Base-by-base conservation (phyloP, 2,797 vertebrate genomes). In the Pipistrellus kuhlii region DNA sequence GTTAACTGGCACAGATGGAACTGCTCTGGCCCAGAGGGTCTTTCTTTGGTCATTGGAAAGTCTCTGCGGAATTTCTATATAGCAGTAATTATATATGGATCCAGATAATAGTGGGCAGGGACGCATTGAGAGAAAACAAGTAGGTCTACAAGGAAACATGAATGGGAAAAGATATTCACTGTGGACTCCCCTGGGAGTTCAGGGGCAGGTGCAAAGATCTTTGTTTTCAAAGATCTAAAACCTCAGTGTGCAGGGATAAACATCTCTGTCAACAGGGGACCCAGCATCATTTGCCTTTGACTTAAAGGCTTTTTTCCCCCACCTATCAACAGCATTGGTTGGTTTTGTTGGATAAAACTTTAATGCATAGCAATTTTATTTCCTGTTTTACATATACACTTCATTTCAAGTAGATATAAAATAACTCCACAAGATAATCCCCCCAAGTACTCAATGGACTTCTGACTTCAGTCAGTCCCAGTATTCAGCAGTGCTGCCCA, bases 141-240 rank as follows among this genome's bases (percentile, higher is more conserved):
- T 10, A n/a, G 35, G 83, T 90, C 88, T 93, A 23, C 30, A 83
- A 90, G 64, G 88, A 85, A 89, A 80, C 12, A 38, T 38, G 82
- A 94, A 69, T 88, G 64, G 41, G 69, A 82, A 93, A 93, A 93
- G 53, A 38, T 20, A 71, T 62, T 93, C 78, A 51, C 68, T 17
- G 7, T 13, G 71, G 57, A 46, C 44, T 78, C 72, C 92, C 64
- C 66, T 90, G 94, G 86, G 91, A 88, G 46, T 25, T 15, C 0
- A 72, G 76, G 32, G 82, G 71, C 95, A 96, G 96, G 94, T 97
- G 97, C 92, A 82, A 76, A 90, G 80, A 62, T 80, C 82, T 91
- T 95, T 96, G 96, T 95, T 96, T 97, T 90, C 71, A 95, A 91
- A 91, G 88, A 89, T 41, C 32, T 41, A 14, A 94, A 93, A 87